Conservation (phyloP, 1,140 invertebrate species). For the Aphaenogaster rudis region DNA sequence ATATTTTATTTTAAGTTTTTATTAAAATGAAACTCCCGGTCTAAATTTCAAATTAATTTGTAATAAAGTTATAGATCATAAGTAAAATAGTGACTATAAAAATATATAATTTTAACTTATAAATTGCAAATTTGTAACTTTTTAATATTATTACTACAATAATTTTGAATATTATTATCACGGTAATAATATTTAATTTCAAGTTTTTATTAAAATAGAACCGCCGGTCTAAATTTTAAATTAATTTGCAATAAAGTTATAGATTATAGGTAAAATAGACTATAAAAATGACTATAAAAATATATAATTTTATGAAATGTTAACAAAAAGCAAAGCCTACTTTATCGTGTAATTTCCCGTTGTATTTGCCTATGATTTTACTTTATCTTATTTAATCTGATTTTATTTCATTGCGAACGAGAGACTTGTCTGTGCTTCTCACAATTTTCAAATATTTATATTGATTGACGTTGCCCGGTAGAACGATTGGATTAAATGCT, state of each 20-base stretch:
- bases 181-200: background rate
- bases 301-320: background rate
- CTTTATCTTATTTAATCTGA: slow-evolving; percentile 3
- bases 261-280: background rate
- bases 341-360: background rate
- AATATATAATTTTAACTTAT: background rate
- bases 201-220: background rate
- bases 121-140: background rate
- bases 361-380: slow-evolving; percentile 17
- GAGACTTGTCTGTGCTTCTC: slow-evolving; percentile 18
- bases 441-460: slow-evolving; percentile 57
- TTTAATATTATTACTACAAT: background rate
- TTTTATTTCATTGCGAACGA: slow-evolving; percentile 29
- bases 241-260: background rate
- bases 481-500: slow-evolving; percentile 50
- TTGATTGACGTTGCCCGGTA: slow-evolving; percentile 36
- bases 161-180: too few relatives aligned
- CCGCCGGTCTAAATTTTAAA: too few relatives aligned
- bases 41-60: background rate
- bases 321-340: background rate
- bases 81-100: background rate
- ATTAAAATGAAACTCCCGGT: too few relatives aligned
- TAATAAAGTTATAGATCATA: background rate
- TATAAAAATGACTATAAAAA: background rate
- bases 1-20: slow-evolving; percentile 11